Conservation (phyloP, 2,888 invertebrate species). For the Agriopis leucophaearia region DNA sequence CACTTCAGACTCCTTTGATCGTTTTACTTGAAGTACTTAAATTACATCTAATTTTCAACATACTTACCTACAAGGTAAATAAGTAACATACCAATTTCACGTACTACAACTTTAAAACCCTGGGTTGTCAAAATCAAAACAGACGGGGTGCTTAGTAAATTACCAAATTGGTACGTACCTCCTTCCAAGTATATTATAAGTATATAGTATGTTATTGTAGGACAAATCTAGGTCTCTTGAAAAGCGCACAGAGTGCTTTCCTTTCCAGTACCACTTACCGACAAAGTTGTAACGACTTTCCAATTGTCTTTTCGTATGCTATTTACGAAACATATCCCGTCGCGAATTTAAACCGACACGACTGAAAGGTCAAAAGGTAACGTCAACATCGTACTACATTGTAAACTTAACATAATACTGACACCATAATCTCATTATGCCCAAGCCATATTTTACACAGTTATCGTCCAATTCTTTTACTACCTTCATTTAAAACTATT, state of each 20-base stretch:
- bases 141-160: background rate
- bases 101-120: background rate
- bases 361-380: background rate
- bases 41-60: background rate
- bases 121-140: background rate
- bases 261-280: constrained; percentile 19
- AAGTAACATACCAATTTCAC: too few species aligned
- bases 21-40: constrained; percentile 4
- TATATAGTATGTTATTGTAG: background rate
- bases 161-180: background rate
- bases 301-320: constrained; percentile 15
- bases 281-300: constrained; percentile 29
- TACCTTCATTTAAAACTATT: too few species aligned
- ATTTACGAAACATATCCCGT: constrained; percentile 11
- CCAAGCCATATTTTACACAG: too few species aligned
- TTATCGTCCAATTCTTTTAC: too few species aligned
- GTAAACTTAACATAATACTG: too few species aligned
- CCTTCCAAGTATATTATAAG: background rate
- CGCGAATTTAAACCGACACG: background rate
- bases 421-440: too few species aligned
- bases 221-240: background rate
- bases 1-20: constrained; percentile 11
- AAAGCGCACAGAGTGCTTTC: background rate
- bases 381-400: too few species aligned
- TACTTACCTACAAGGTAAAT: background rate